Evolutionary conservation across 1,140 invertebrate species (phyloP).

Genomic region (Drosophila paulistorum): DNA sequence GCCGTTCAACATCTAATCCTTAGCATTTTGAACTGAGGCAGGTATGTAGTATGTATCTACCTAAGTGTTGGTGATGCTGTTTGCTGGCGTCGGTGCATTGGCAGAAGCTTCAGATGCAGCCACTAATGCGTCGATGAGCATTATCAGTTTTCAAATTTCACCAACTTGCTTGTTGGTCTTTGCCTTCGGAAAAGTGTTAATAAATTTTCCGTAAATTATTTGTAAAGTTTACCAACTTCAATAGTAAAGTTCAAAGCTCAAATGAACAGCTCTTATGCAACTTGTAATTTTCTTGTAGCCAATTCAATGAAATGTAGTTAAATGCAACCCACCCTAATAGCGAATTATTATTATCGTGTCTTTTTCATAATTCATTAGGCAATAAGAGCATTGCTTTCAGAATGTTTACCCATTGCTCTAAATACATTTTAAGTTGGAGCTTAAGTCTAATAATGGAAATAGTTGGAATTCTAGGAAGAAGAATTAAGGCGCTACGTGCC

Average conservation of each 20-base stretch:
- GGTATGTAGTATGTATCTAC: not conserved
- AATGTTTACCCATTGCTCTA: not conserved
- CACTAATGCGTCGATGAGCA: slow-evolving; percentile 33
- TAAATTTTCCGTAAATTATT: slow-evolving; percentile 30
- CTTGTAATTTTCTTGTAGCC: slow-evolving; percentile 2
- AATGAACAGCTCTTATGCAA: slow-evolving; percentile 15
- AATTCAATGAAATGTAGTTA: slow-evolving; percentile 3
- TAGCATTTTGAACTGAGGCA: not conserved
- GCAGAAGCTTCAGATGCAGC: slow-evolving; percentile 1
- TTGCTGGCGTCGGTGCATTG: not conserved
- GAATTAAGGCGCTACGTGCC: no score
- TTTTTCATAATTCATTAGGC: slow-evolving; percentile 5
- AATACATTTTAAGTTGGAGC: no score
- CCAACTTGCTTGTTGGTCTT: slow-evolving; percentile 15
- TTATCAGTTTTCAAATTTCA: slow-evolving; percentile 30
- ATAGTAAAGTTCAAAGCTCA: slow-evolving; percentile 29
- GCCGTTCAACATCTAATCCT: slow-evolving; percentile 19
- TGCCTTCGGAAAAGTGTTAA: slow-evolving; percentile 16
- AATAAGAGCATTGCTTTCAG: not conserved
- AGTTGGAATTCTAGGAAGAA: no score
- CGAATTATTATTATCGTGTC: not conserved
- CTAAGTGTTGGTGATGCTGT: not conserved
- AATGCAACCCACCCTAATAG: not conserved
- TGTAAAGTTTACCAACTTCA: slow-evolving; percentile 16
- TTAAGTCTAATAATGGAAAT: no score